Evolutionary conservation across 37 sponge, comb jelly and placozoan species (phyloP).

Genomic region (Chondrilla cf. caribensis): DNA sequence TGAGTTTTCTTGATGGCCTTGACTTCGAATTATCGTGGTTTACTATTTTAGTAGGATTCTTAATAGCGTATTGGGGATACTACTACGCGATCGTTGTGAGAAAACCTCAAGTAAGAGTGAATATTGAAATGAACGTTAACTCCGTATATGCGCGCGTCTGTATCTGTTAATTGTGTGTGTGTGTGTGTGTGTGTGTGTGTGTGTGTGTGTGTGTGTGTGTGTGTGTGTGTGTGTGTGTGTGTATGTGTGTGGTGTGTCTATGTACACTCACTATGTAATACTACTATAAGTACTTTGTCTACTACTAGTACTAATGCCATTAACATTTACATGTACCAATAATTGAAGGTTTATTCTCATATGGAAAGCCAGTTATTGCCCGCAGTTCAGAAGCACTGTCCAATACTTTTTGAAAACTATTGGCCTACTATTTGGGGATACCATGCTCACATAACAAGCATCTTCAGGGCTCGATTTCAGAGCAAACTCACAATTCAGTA

Average conservation of each 20-base stretch:
- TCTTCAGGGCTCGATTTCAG: slow-evolving; percentile 52
- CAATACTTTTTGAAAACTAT: slow-evolving; percentile 41
- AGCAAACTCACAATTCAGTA: slow-evolving; percentile 23
- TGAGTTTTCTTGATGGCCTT: neutral
- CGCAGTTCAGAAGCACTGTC: slow-evolving; percentile 32
- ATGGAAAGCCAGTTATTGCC: neutral
- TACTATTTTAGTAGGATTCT: neutral
- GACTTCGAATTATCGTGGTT: slow-evolving; percentile 15
- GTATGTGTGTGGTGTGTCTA: too few species aligned
- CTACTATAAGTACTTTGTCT: too few species aligned
- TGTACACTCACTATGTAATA: too few species aligned
- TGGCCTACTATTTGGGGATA: slow-evolving; percentile 76
- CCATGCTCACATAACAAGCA: slow-evolving; percentile 49
- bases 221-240: too few species aligned
- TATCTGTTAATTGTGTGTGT: too few species aligned
- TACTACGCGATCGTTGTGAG: slow-evolving; percentile 36
- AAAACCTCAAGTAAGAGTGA: slow-evolving; percentile 38
- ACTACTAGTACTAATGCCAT: too few species aligned
- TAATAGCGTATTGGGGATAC: slow-evolving; percentile 7
- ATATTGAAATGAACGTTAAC: too few species aligned
- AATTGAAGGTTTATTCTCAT: neutral
- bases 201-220: too few species aligned
- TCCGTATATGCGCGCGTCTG: too few species aligned
- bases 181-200: too few species aligned
- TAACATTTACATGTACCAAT: too few species aligned